phyloP scores from a whole-genome alignment of 2,797 vertebrate species.

The Leucoraja ocellata region DNA sequence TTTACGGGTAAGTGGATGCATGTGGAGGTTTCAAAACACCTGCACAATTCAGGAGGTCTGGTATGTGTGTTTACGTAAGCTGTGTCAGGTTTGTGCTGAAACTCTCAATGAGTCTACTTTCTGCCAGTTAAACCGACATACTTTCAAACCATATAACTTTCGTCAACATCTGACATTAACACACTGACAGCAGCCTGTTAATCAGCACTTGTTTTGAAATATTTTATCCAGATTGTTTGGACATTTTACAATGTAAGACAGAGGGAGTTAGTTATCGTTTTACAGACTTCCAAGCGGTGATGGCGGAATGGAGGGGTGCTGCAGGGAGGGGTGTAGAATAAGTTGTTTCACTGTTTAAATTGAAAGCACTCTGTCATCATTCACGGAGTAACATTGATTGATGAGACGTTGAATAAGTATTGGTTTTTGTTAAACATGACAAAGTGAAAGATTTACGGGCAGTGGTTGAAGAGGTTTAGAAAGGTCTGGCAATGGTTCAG shows the following conservation, averaged over 20 bases:
- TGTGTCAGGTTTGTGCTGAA: conserved; percentile 47
- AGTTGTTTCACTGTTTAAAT: conserved; percentile 58
- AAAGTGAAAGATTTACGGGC: conserved; percentile 77
- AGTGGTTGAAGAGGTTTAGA: conserved; percentile 55
- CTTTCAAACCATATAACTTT: conserved; percentile 45
- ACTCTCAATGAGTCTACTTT: conserved; percentile 34
- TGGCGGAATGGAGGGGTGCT: conserved; percentile 40
- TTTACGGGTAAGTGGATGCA: conserved; percentile 43
- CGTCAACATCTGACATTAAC: conserved; percentile 51
- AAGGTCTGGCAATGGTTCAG: conserved; percentile 44
- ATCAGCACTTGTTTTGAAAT: conserved; percentile 52
- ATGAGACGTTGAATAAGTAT: conserved; percentile 73
- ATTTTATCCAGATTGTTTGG: conserved; percentile 29
- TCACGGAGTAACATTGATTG: conserved; percentile 69
- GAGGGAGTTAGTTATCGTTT: conserved; percentile 44
- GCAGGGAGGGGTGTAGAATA: conserved; percentile 51
- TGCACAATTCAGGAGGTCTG: conserved; percentile 45
- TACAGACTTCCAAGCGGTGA: conserved; percentile 42
- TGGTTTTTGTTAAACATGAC: conserved; percentile 89
- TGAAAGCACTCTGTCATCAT: conserved; percentile 56
- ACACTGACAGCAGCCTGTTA: conserved; percentile 66
- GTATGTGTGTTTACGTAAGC: conserved; percentile 52
- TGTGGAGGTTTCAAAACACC: conserved; percentile 48
- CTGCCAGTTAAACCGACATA: conserved; percentile 41
- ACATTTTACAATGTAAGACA: conserved; percentile 40